Conservation (phyloP, 1,140 invertebrate genomes). For the Cotesia glomerata region DNA sequence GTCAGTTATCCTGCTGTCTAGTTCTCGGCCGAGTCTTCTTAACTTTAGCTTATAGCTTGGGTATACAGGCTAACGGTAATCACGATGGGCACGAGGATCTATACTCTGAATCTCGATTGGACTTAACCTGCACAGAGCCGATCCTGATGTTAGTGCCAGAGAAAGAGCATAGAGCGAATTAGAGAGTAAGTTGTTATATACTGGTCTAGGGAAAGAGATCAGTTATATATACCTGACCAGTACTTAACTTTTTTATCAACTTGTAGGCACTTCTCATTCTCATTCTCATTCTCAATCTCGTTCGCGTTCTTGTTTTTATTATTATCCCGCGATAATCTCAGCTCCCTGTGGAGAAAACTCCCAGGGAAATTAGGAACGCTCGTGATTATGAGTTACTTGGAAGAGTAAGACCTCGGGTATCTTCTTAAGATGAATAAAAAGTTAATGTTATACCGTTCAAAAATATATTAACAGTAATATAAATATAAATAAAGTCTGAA, state of each 20-base stretch:
- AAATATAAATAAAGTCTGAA: too few relatives aligned
- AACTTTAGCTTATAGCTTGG: too few relatives aligned
- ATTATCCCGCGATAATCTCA: background rate
- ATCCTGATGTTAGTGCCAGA: too few relatives aligned
- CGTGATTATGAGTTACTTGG: slow-evolving; percentile 1
- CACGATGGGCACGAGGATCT: slow-evolving; percentile 15
- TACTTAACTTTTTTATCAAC: too few relatives aligned
- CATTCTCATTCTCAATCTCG: background rate
- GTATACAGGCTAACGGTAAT: slow-evolving; percentile 8
- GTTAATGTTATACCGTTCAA: background rate
- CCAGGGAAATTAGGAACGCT: background rate
- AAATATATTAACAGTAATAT: background rate
- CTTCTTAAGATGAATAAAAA: too few relatives aligned
- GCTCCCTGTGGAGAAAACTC: background rate
- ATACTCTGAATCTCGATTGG: background rate
- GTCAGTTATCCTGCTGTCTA: background rate
- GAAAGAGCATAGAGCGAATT: too few relatives aligned
- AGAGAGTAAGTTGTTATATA: too few relatives aligned
- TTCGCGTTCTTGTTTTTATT: background rate
- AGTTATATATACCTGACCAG: background rate
- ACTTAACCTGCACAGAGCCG: background rate
- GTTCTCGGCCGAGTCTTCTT: background rate
- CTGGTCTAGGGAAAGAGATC: background rate
- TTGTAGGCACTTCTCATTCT: background rate
- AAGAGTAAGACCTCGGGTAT: background rate